Evolutionary conservation across 2,888 invertebrate genomes (phyloP).

Genomic region (Dendrolimus houi): DNA sequence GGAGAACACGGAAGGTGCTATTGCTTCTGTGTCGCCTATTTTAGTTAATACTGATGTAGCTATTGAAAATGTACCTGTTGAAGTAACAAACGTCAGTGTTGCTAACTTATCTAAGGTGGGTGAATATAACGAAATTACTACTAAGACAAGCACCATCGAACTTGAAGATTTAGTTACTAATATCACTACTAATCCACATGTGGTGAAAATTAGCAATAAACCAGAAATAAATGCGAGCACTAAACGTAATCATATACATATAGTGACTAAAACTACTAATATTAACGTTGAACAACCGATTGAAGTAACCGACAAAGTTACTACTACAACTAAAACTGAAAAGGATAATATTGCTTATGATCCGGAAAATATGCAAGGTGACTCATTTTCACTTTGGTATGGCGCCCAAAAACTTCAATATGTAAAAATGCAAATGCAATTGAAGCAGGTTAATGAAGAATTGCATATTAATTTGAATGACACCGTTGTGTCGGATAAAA

Average conservation of each 20-base stretch:
- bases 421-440: conserved; percentile 47
- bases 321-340: conserved; percentile 9
- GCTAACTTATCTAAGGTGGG: background rate
- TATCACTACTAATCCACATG: background rate
- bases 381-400: conserved; percentile 57
- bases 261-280: conserved; percentile 17
- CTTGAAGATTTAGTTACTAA: background rate
- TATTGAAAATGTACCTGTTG: conserved; percentile 22
- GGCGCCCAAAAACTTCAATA: conserved; percentile 61
- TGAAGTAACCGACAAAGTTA: conserved; percentile 23
- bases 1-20: conserved; percentile 29
- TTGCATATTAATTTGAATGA: conserved; percentile 57
- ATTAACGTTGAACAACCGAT: conserved; percentile 24
- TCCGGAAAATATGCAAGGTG: conserved; percentile 60
- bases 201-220: background rate
- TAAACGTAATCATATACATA: conserved; percentile 8
- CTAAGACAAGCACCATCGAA: background rate
- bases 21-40: conserved; percentile 48
- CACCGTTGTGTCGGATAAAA: conserved; percentile 30
- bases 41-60: conserved; percentile 46
- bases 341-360: conserved; percentile 46
- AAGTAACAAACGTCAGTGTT: conserved; percentile 6
- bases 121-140: background rate
- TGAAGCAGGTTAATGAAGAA: conserved; percentile 54
- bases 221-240: conserved; percentile 3